Evolutionary conservation across 2,888 invertebrate genomes (phyloP), one percentile per base, ranked within the genome.

Genomic region (Acanthococcus lagerstroemiae): DNA sequence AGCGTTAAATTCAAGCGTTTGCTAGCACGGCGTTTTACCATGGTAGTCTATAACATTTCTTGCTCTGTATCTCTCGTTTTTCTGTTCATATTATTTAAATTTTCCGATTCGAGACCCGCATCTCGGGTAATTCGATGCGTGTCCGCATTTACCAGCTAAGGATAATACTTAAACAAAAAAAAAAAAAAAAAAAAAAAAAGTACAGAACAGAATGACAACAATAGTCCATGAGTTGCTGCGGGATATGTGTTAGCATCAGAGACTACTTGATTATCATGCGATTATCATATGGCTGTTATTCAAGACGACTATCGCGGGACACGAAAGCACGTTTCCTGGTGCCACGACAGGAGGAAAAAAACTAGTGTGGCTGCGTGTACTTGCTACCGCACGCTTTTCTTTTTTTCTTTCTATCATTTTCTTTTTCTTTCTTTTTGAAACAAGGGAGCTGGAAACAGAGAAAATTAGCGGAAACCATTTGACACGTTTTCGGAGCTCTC

Each of bases 231-330:
- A 54, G 26, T 27, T 52, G 63, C 63, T 63, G 63, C 63, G 63
- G 63, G 63, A 63, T 63, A 52, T 63, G 63, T 63, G 63, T 63
- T 63, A 63, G 63, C 44, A 21, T 54, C 22, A 52, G 27, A 52
- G 37, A 52, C 37, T 52, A 63, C 63, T 52, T 63, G 63, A 63
- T 63, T 63, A 63, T 63, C 63, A 54, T 63, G 63, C 63, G 63
- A 63, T 63, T 63, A 63, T 63, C 63, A 63, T 63, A 63, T 44
- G 22, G 63, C 25, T 21, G 61, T 30, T 48, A 45, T 50, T 19
- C 24, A 48, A 27, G 24, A 21, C n/a, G 27, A 30, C 30, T 25
- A 55, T 55, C 55, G 55, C 17, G 25, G 21, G 22, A 60, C 60
- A 26, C 58, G 50, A 63, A 37, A 63, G 63, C 63, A 63, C 63